Evolutionary conservation across 2,888 invertebrate genomes (phyloP), one percentile per base, ranked within the genome.

Genomic region (Drepanosiphum platanoidis): DNA sequence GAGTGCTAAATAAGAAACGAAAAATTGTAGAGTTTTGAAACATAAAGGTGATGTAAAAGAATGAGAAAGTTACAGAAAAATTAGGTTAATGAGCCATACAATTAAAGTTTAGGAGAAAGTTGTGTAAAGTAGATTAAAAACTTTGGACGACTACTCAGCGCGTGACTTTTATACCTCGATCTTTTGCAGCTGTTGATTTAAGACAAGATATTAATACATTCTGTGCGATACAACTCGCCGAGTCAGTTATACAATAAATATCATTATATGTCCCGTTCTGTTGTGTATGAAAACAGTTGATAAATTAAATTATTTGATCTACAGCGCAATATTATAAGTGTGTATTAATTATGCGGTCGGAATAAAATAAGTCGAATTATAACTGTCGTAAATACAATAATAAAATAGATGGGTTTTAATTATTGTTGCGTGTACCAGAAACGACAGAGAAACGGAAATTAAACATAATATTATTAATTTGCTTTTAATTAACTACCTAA

Each of bases 31-130:
- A 72, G 58, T 71, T 61, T 81, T 61, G 32, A 82, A 82, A 72
- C 71, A 82, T 61, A 77, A 84, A 84, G n/a, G 84, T 52, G 34
- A 32, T 36, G 22, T 61, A 34, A 46, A 75, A 75, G 46, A 77
- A 84, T 77, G 58, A 52, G 39, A 84, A 84, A 84, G 75, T 77
- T 68, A 34, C 52, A 70, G 39, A 75, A 64, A 75, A 84, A 84
- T 84, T 84, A 84, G 75, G 84, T 84, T 84, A 84, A 84, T 84
- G 84, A 84, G 84, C 75, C 77, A 64, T 84, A 74, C 66, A 77
- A 84, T 84, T 84, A 77, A 84, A 84, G 36, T 84, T 84, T 84
- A n/a, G 27, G 68, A 84, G 42, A 77, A 81, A 77, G 75, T 84
- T 84, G 68, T n/a, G 66, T 52, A 75, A 77, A 75, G 75, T 64